These are phyloP conservation scores for Bombus haemorrhoidalis DNA, from an alignment of 1,140 invertebrate genomes.

Conservation along the genomic window DNA sequence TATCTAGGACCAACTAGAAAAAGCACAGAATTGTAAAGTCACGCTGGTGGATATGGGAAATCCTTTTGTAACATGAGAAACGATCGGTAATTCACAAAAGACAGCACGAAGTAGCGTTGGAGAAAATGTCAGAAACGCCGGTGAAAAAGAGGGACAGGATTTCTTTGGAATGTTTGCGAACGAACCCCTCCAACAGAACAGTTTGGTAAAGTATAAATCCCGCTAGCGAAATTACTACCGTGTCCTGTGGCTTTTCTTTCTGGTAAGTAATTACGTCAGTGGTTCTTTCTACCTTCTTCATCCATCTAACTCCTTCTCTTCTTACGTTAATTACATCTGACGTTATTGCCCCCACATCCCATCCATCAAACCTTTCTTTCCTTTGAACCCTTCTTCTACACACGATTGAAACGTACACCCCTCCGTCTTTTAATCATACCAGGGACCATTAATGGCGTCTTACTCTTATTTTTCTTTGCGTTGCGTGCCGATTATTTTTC, in stretches of 20 bases:
- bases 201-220: conserved; percentile 35
- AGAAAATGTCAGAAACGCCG: background rate
- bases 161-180: conserved; percentile 25
- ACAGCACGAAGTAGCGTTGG: no score
- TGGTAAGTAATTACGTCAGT: conserved; percentile 54
- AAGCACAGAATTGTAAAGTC: background rate
- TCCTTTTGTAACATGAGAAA: background rate
- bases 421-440: conserved; percentile 24
- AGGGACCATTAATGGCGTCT: background rate
- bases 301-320: conserved; percentile 51
- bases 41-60: background rate
- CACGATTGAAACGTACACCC: background rate
- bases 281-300: conserved; percentile 36
- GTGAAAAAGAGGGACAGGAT: background rate
- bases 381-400: conserved; percentile 18
- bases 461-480: background rate
- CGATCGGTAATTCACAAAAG: background rate
- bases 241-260: conserved; percentile 13
- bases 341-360: conserved; percentile 48
- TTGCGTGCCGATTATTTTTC: conserved; percentile 3
- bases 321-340: conserved; percentile 49
- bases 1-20: background rate
- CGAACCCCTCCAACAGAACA: background rate
- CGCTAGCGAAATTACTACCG: conserved; percentile 20
- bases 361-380: conserved; percentile 61